These are phyloP conservation scores for Caenorhabditis sinica DNA, from an alignment of 2,888 invertebrate species.

Conservation along the genomic window DNA sequence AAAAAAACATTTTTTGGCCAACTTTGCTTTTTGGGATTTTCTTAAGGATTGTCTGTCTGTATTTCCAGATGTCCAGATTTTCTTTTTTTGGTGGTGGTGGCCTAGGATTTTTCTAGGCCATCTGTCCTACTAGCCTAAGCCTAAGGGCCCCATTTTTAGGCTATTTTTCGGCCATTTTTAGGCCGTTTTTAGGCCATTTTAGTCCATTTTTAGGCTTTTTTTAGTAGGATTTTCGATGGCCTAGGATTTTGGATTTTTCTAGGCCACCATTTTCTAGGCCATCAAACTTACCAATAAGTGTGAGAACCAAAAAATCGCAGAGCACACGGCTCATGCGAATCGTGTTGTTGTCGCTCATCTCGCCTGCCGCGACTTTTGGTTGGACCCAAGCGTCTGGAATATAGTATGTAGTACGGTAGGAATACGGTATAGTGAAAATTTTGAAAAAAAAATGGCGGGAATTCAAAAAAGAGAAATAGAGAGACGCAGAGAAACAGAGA, in stretches of 20 bases:
- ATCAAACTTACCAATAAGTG: slow-evolving; percentile 73
- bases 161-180: not conserved
- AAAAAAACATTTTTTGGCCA: too few relatives aligned
- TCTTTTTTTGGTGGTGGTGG: too few relatives aligned
- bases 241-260: not conserved
- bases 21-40: too few relatives aligned
- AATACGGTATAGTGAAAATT: not conserved
- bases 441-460: not conserved
- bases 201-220: not conserved
- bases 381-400: slow-evolving; percentile 30
- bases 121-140: too few relatives aligned
- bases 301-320: slow-evolving; percentile 82
- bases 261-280: not conserved
- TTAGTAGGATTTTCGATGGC: too few relatives aligned
- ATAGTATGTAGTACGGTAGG: not conserved
- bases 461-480: not conserved
- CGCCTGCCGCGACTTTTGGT: not conserved
- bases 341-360: slow-evolving; percentile 68
- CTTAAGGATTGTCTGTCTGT: too few relatives aligned
- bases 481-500: not conserved
- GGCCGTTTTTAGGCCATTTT: not conserved
- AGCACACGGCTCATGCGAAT: slow-evolving; percentile 79
- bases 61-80: too few relatives aligned
- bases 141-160: not conserved
- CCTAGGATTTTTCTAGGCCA: too few relatives aligned